Conservation (phyloP, 2,113 vertebrate species). For the Nibea albiflora region DNA sequence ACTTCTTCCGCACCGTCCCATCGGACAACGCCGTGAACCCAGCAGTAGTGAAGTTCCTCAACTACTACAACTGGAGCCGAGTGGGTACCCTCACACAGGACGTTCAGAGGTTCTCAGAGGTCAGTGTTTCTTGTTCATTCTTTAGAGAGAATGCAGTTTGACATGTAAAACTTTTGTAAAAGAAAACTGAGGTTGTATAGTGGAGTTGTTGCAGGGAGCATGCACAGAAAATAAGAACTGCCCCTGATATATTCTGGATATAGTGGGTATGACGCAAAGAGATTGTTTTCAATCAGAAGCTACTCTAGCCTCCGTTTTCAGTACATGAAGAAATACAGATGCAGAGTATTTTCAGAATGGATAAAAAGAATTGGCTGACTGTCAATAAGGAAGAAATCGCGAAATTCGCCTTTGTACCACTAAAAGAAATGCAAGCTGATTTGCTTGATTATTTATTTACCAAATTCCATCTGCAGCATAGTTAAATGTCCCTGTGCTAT, state of each 20-base stretch:
- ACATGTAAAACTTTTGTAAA: too few species aligned
- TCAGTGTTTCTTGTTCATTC: constrained; percentile 66
- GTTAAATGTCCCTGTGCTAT: not conserved
- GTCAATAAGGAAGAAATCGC: not conserved
- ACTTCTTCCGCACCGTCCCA: constrained; percentile 98
- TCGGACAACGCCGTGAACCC: constrained; percentile 99
- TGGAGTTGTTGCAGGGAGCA: not conserved
- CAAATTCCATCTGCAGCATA: constrained; percentile 18
- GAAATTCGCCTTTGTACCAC: not conserved
- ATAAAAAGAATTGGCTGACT: not conserved
- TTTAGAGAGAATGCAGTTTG: not conserved
- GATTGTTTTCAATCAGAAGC: not conserved
- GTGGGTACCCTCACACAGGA: constrained; percentile 98
- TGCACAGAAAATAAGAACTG: not conserved
- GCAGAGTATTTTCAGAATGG: not conserved
- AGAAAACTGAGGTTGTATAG: not conserved
- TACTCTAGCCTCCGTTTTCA: too few species aligned
- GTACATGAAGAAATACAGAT: not conserved
- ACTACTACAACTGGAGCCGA: constrained; percentile 93
- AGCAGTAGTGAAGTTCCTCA: constrained; percentile 96
- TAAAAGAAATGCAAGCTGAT: not conserved
- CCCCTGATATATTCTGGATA: not conserved
- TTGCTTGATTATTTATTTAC: constrained; percentile 1
- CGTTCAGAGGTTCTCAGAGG: constrained; percentile 98
- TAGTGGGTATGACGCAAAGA: not conserved